A percentile compares a stretch with the other conserved stretches of the same genome.
phyloP scores from a whole-genome alignment of 2,797 vertebrate genomes.

The Hapalemur alaotrensis region DNA sequence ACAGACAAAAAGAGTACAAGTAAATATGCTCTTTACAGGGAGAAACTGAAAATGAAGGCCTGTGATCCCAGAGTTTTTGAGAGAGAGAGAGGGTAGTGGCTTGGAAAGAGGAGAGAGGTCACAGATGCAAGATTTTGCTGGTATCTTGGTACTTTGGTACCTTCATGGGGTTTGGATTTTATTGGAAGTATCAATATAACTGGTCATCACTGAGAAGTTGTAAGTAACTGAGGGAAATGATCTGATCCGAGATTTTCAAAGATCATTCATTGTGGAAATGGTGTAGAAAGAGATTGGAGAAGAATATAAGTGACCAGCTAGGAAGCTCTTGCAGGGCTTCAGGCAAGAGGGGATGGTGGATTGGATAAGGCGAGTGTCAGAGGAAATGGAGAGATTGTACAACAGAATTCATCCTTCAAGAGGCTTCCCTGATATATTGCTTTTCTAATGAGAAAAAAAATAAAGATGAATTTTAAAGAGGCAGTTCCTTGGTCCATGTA shows the following conservation, averaged over 20 bases:
- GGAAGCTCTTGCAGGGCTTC: not conserved
- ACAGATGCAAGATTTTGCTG: not conserved
- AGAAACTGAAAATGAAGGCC: not conserved
- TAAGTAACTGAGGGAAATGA: not conserved
- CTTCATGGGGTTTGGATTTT: not conserved
- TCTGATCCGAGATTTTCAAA: no score
- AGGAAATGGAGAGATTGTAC: no score
- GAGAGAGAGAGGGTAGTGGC: rapidly evolving
- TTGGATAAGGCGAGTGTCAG: no score
- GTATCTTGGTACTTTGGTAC: not conserved
- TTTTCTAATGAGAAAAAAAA: not conserved
- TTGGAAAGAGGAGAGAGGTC: not conserved
- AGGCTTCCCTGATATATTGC: no score
- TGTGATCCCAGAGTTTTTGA: not conserved
- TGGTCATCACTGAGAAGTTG: not conserved
- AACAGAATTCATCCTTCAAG: no score
- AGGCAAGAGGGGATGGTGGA: no score
- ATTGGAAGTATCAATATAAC: not conserved
- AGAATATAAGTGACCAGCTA: no score
- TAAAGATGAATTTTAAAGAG: no score
- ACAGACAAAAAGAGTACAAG: not conserved
- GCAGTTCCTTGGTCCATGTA: no score
- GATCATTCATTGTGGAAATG: not conserved
- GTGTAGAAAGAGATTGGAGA: no score
- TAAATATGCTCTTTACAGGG: not conserved